A percentile compares a stretch with the other conserved stretches of the same genome.
Conservation (phyloP, 2,797 vertebrate genomes). For the Rhinella marina region DNA sequence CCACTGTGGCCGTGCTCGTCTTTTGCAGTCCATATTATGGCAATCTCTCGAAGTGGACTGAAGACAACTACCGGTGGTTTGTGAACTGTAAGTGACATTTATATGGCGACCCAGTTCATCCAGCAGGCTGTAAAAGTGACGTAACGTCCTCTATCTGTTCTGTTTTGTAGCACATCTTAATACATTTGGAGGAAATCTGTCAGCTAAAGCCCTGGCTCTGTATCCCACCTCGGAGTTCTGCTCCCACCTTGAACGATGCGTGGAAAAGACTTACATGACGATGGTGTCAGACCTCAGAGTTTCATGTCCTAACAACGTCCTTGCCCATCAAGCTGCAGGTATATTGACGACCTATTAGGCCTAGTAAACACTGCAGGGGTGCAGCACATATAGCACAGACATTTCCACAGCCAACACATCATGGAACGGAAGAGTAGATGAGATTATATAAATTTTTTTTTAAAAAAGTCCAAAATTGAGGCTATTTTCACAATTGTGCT, state of each 20-base stretch:
- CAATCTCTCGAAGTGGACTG: slow-evolving; percentile 78
- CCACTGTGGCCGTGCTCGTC: neutral
- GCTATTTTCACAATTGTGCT: too few species aligned
- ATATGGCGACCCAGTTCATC: too few species aligned
- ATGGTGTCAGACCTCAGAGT: slow-evolving; percentile 79
- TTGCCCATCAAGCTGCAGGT: slow-evolving; percentile 77
- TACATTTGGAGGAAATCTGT: slow-evolving; percentile 70
- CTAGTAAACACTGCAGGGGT: too few species aligned
- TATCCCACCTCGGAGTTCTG: slow-evolving; percentile 71
- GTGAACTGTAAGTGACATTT: slow-evolving; percentile 71
- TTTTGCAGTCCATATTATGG: slow-evolving; percentile 68
- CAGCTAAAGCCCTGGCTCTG: slow-evolving; percentile 66
- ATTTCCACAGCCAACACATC: too few species aligned
- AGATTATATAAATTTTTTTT: too few species aligned
- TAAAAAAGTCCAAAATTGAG: too few species aligned
- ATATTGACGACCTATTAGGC: neutral
- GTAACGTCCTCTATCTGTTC: neutral
- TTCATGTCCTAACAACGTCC: slow-evolving; percentile 76
- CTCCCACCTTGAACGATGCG: slow-evolving; percentile 72
- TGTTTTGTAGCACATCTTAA: slow-evolving; percentile 71
- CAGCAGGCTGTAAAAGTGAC: neutral
- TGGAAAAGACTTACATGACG: slow-evolving; percentile 77
- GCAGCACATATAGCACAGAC: neutral
- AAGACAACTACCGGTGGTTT: slow-evolving; percentile 76
- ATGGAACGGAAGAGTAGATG: too few species aligned